A percentile compares a stretch with the other conserved stretches of the same genome.
Conservation (phyloP, 2,113 vertebrate species). For the Amazona guildingii region DNA sequence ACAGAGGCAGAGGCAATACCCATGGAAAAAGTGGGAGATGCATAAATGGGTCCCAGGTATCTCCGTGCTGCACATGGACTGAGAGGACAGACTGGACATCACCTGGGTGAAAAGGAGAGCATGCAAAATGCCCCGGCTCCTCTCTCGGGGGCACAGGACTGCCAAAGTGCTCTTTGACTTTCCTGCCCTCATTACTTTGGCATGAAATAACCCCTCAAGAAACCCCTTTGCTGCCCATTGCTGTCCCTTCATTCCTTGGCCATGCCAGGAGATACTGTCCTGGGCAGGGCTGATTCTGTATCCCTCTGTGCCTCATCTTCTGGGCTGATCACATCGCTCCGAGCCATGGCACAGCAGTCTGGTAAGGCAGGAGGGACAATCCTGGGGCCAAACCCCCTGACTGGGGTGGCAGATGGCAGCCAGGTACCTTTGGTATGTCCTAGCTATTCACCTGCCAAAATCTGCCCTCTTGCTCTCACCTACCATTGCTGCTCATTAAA, state of each 20-base stretch:
- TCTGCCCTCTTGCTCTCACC: background rate
- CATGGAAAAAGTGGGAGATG: background rate
- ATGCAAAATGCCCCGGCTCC: background rate
- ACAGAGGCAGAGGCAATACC: background rate
- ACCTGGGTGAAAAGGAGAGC: background rate
- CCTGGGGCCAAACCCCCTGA: background rate
- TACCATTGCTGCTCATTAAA: background rate
- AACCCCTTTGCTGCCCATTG: background rate
- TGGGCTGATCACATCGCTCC: background rate
- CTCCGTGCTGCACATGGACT: fast-evolving
- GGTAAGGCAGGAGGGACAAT: background rate
- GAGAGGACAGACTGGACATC: background rate
- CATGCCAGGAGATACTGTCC: background rate
- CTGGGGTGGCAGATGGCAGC: background rate
- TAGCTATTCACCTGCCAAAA: background rate
- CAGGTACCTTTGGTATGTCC: background rate
- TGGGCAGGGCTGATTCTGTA: background rate
- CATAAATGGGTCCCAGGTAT: too few species aligned
- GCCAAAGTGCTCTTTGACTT: background rate
- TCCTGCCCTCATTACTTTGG: background rate
- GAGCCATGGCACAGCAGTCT: background rate
- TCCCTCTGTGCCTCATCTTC: background rate
- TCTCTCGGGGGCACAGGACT: background rate
- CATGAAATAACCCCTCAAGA: background rate
- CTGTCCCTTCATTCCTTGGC: background rate